A percentile compares a stretch with the other conserved stretches of the same genome.
Conservation (phyloP, 2,888 invertebrate species). For the Meiosimyza decipiens region DNA sequence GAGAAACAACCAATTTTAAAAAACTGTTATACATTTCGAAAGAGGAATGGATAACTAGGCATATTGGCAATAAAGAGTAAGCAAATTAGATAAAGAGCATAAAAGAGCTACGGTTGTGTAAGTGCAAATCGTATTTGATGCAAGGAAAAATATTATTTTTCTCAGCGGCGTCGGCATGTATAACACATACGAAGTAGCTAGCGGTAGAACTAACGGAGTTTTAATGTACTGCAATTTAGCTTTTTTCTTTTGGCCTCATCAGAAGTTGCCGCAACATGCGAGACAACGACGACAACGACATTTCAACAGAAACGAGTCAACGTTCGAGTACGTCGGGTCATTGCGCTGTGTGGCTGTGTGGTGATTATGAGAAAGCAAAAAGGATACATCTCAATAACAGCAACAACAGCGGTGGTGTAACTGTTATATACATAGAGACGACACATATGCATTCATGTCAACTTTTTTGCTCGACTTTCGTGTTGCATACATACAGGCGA, state of each 20-base stretch:
- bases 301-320: conserved; percentile 61
- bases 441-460: conserved; percentile 15
- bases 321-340: conserved; percentile 63
- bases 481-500: conserved; percentile 11
- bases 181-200: conserved; percentile 12
- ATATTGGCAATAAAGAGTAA: not conserved
- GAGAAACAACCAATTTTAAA: too few species aligned
- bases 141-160: not conserved
- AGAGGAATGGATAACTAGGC: too few species aligned
- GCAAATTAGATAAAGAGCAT: not conserved
- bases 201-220: not conserved
- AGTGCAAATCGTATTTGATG: too few species aligned
- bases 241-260: conserved; percentile 35
- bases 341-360: conserved; percentile 52
- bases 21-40: too few species aligned
- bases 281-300: conserved; percentile 32
- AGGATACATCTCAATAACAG: conserved; percentile 23
- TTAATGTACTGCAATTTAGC: not conserved
- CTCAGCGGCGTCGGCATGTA: not conserved
- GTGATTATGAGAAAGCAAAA: conserved; percentile 27
- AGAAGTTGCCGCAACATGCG: conserved; percentile 50
- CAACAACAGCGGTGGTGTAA: conserved; percentile 14
- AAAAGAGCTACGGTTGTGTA: not conserved
- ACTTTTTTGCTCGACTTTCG: not conserved
- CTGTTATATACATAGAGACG: conserved; percentile 24